phyloP scores from a whole-genome alignment of 2,888 invertebrate species.

The Sepioteuthis lessoniana region DNA sequence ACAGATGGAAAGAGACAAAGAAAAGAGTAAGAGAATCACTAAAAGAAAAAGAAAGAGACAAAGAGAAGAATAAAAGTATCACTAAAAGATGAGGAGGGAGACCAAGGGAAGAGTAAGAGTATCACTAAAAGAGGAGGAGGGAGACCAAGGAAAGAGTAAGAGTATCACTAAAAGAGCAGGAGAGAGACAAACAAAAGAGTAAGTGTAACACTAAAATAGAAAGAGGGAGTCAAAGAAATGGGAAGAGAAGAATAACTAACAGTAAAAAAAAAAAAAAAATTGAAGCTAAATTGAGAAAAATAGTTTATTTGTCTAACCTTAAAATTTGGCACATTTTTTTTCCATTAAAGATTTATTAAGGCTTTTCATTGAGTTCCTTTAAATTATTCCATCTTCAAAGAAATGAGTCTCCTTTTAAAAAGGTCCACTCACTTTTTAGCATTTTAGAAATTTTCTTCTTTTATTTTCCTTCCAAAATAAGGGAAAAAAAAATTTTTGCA shows the following conservation, averaged over 20 bases:
- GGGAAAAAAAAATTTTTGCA: not conserved
- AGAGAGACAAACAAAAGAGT: too few relatives aligned
- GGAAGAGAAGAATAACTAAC: not conserved
- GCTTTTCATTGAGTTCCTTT: not conserved
- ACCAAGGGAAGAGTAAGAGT: too few relatives aligned
- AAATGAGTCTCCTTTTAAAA: not conserved
- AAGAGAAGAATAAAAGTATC: not conserved
- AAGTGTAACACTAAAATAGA: too few relatives aligned
- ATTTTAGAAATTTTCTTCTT: not conserved
- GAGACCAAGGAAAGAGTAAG: too few relatives aligned
- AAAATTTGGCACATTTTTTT: not conserved
- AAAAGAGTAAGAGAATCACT: too few relatives aligned
- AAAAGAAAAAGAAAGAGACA: not conserved
- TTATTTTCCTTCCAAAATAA: not conserved
- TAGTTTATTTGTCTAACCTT: not conserved
- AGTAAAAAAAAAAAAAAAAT: not conserved
- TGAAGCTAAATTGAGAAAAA: not conserved
- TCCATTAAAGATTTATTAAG: not conserved
- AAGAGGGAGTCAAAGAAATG: too few relatives aligned
- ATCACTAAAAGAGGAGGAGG: too few relatives aligned
- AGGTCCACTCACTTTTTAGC: not conserved
- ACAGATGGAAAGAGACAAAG: too few relatives aligned
- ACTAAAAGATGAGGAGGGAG: too few relatives aligned
- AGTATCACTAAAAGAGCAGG: not conserved
- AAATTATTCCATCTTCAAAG: not conserved